Base-by-base conservation (phyloP, 1,140 invertebrate species). In the Anoplolepis gracilipes region DNA sequence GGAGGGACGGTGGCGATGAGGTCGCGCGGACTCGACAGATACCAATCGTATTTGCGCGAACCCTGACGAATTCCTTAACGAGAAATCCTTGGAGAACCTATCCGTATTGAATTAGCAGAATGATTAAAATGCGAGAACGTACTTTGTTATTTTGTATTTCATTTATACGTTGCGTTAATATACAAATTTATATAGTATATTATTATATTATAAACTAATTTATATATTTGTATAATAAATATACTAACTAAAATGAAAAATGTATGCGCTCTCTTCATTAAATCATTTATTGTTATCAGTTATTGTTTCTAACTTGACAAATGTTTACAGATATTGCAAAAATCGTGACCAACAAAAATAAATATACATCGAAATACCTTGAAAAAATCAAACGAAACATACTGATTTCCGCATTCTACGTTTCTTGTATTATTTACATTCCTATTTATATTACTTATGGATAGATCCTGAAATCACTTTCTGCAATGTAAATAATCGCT, bases 31-130 rank as follows among this genome's bases (percentile, higher is more conserved):
- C 13, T 49, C 46, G 46, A 49, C 36, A 65, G 39, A 65, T 49
- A 67, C 76, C 46, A 49, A 49, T 49, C n/a, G 76, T 78, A 78
- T 78, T 62, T 33, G 76, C 10, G 46, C 61, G 57, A 77, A 30
- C 57, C 42, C n/a, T n/a, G 75, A 75, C 61, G 76, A 69, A 79
- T 79, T 79, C 62, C 49, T 79, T 69, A 69, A 36, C 62, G 76
- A 25, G n/a, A 36, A 53, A 30, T 69, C 42, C 53, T 79, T 8
- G 64, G 49, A 46, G 39, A 10, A 78, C 22, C 53, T 19, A 33
- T 69, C 6, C 33, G n/a, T 33, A 49, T 25, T 53, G 33, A 69
- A 39, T 70, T 13, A 39, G 10, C 13, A 22, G 10, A 19, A 70
- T 55, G 30, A 79, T 53, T 53, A 28, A 55, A 22, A 79, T 46